Conservation (phyloP, 2,113 vertebrate species). For the Nymphicus hollandicus region DNA sequence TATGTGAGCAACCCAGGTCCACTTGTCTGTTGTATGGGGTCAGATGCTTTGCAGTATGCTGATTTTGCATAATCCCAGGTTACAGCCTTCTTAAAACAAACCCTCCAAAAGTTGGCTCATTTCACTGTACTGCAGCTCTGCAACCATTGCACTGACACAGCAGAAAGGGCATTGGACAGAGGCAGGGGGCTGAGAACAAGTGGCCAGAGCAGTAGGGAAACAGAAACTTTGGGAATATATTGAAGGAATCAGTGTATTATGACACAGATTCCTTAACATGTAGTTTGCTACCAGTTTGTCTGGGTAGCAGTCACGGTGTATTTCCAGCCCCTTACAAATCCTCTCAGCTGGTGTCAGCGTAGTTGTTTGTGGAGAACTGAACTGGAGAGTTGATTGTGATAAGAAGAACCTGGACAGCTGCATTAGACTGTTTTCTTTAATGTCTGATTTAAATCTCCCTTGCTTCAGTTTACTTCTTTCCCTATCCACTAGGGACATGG, state of each 20-base stretch:
- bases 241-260: not conserved
- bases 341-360: not conserved
- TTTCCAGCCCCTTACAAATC: not conserved
- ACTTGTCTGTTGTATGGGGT: not conserved
- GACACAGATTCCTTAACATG: not conserved
- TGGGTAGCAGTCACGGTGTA: not conserved
- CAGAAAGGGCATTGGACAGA: not conserved
- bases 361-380: not conserved
- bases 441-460: constrained; percentile 2
- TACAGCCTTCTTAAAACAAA: not conserved
- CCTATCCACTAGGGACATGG: not conserved
- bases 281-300: not conserved
- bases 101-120: not conserved
- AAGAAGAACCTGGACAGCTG: not conserved
- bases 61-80: not conserved
- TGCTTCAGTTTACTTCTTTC: constrained; percentile 1
- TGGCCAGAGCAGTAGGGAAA: not conserved
- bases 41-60: not conserved
- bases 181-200: not conserved
- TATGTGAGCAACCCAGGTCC: not conserved
- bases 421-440: not conserved
- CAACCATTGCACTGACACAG: not conserved
- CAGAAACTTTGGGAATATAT: fast-evolving
- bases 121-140: not conserved
- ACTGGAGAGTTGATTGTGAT: not conserved